Base-by-base conservation (phyloP, 2,888 invertebrate genomes). In the Celastrina argiolus region DNA sequence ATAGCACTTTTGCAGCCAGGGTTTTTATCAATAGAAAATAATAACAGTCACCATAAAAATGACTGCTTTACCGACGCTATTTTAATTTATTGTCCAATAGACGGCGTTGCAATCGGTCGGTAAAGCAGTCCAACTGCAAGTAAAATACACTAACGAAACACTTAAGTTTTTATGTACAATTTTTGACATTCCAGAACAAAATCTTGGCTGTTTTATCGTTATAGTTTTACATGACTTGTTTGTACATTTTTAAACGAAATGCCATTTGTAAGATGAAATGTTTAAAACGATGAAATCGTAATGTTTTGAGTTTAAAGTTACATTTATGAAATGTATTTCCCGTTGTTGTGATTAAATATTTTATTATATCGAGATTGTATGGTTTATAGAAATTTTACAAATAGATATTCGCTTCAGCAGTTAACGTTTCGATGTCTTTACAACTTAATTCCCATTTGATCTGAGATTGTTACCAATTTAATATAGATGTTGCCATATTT, bases 351-450 rank as follows among this genome's bases (percentile, higher is more conserved):
- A n/a, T 36, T 36, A 0, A 61, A 36, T 61, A 61, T 66, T 56
- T 36, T 56, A 34, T 63, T 41, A 41, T 41, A 56, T 34, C 12
- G 12, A 63, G 28, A 28, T 61, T 61, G 26, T 28, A 68, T 36
- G 63, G 6, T 66, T 67, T 68, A 64, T 67, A 56, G 58, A 58
- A 67, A 28, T 45, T 66, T 66, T 69, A 70, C 68, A 68, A 69
- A 34, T 67, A n/a, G 58, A 68, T 67, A 45, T 41, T 64, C 58
- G 28, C 45, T 63, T 68, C 56, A 45, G 64, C 26, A 66, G 51
- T 69, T 63, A 56, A 69, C 14, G 56, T 72, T 72, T 71, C 18
- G 72, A 71, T 67, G 36, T 71, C 63, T 70, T 70, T 70, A 72
- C 69, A 70, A 67, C 39, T 58, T 31, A 42, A 66, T 41, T 61